Evolutionary conservation across 2,797 vertebrate genomes (phyloP), one percentile per base, ranked within the genome.

Genomic region (Sebastes taczanowskii): DNA sequence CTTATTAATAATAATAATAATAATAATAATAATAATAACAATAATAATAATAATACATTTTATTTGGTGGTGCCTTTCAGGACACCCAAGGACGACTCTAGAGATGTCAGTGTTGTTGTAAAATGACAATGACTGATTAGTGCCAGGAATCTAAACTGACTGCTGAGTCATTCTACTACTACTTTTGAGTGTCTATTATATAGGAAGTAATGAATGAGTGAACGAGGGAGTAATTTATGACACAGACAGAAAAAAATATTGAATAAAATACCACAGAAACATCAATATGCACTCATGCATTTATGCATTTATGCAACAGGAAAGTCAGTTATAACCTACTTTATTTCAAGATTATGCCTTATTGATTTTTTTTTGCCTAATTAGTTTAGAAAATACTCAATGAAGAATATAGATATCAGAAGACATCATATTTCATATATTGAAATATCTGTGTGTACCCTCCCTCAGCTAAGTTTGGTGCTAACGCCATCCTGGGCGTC

Each of bases 401-500:
- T 34, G 9, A 55, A 16, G 4, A 59, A 52, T 67, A 29, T 13
- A 52, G 18, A 71, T 32, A 7, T 61, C 6, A 62, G 3, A 38
- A 56, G 5, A 62, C 7, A 20, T 1, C 6, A 16, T 38, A 38
- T 38, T 38, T 14, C 35, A 38, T 58, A 52, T 59, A 13, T 49
- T 87, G 2, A 86, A 62, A 69, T 79, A 23, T 61, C 20, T 49
- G 6, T 76, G 0, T 84, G 46, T 78, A 3, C 35, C 42, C 9
- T 75, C 61, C 81, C 35, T 55, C 77, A 99, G 99, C 98, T 58
- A 99, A 99, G 90, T 99, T 99, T 87, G 99, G 98, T 92, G 98
- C 98, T 3, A 99, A 99, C 59, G 99, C 98, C 90, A 98, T 99
- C 92, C 94, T 99, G 95, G 99, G 99, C 0, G 98, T 99, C 8